Conservation (phyloP, 1,140 invertebrate species). For the Aplysia californica region DNA sequence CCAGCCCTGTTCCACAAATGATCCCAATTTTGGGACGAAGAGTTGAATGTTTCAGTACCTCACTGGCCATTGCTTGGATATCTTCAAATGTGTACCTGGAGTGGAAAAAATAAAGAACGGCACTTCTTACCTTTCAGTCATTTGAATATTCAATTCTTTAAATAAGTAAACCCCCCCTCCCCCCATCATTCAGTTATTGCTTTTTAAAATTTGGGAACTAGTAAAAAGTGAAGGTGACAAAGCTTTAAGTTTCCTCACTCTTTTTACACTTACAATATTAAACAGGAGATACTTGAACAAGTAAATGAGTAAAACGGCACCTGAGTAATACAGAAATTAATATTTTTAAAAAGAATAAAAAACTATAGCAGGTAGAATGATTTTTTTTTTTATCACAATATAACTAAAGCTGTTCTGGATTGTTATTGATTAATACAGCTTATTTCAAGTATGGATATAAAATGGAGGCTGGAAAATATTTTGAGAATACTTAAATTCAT, state of each 20-base stretch:
- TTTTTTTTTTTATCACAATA: not conserved
- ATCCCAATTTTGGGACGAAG: slow-evolving; percentile 85
- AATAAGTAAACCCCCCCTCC: not conserved
- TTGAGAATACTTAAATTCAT: not conserved
- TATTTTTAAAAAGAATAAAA: no score
- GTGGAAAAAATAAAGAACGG: not conserved
- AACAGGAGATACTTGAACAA: not conserved
- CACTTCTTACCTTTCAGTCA: no score
- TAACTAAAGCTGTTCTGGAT: not conserved
- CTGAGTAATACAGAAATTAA: no score
- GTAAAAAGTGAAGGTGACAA: not conserved
- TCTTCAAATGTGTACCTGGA: slow-evolving; percentile 86
- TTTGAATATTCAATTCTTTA: no score
- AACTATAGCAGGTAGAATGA: no score
- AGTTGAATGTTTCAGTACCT: slow-evolving; percentile 77
- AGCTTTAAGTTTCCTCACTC: not conserved
- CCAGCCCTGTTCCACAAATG: slow-evolving; percentile 93
- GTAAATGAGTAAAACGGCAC: no score
- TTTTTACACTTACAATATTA: not conserved
- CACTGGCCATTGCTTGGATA: slow-evolving; percentile 82
- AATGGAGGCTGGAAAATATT: not conserved
- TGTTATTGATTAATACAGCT: not conserved
- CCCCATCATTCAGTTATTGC: not conserved
- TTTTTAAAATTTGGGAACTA: not conserved
- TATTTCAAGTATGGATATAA: not conserved